A percentile compares a stretch with the other conserved stretches of the same genome.
phyloP scores from a whole-genome alignment of 2,113 vertebrate genomes.

The Clarias macrocephalus region DNA sequence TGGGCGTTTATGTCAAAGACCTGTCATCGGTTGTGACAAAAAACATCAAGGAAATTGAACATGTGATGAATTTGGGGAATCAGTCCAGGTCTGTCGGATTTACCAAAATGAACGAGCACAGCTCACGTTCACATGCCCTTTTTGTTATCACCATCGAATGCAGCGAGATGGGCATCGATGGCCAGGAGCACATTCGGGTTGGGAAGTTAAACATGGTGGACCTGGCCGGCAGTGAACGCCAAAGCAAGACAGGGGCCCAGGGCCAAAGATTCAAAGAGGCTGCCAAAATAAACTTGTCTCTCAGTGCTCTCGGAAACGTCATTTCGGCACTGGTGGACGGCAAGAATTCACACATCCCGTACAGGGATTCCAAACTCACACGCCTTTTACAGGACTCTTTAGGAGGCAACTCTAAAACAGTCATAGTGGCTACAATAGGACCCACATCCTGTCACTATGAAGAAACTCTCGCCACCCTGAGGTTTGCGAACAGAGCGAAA shows the following conservation, averaged over 20 bases:
- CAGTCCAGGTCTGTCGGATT: slow-evolving; percentile 88
- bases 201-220: slow-evolving; percentile 97
- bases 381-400: slow-evolving; percentile 94
- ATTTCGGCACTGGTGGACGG: slow-evolving; percentile 92
- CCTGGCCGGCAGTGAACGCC: slow-evolving; percentile 92
- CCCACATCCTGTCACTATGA: slow-evolving; percentile 87
- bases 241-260: slow-evolving; percentile 81
- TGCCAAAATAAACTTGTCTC: slow-evolving; percentile 94
- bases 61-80: slow-evolving; percentile 93
- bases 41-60: slow-evolving; percentile 92
- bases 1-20: slow-evolving; percentile 89
- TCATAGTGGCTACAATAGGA: slow-evolving; percentile 94
- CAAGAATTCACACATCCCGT: slow-evolving; percentile 89
- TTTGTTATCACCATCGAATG: slow-evolving; percentile 93
- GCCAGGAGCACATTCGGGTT: slow-evolving; percentile 91
- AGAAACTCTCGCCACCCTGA: slow-evolving; percentile 88
- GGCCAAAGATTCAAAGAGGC: slow-evolving; percentile 90
- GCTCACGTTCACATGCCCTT: slow-evolving; percentile 93
- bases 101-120: slow-evolving; percentile 94
- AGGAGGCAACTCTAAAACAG: slow-evolving; percentile 92
- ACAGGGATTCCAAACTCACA: slow-evolving; percentile 96
- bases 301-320: slow-evolving; percentile 92
- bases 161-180: slow-evolving; percentile 84
- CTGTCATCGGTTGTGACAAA: slow-evolving; percentile 95
- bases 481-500: slow-evolving; percentile 94